Evolutionary conservation across 2,888 invertebrate species (phyloP).

Genomic region (Cheilosia vulpina): DNA sequence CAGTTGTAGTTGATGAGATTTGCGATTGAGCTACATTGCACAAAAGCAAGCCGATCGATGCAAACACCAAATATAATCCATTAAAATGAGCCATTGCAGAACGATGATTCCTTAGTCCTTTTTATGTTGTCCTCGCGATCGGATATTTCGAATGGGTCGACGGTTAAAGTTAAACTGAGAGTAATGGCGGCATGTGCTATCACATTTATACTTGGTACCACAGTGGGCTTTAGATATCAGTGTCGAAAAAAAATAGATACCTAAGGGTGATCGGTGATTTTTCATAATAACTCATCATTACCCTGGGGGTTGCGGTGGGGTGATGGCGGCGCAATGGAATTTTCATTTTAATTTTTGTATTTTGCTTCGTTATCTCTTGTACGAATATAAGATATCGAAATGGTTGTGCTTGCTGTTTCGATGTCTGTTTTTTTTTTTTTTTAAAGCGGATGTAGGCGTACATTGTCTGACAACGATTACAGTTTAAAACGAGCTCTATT

Average conservation of each 20-base stretch:
- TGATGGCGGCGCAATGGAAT: not conserved
- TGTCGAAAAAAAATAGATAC: slow-evolving; percentile 25
- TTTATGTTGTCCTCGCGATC: not conserved
- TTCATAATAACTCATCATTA: slow-evolving; percentile 49
- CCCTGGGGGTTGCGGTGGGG: slow-evolving; percentile 1
- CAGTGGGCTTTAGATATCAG: slow-evolving; percentile 31
- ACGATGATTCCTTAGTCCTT: slow-evolving; percentile 1
- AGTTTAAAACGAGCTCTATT: not conserved
- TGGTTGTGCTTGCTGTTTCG: not conserved
- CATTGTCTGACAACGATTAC: too few species aligned
- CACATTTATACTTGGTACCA: slow-evolving; percentile 41
- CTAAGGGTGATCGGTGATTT: slow-evolving; percentile 46
- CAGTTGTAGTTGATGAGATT: not conserved
- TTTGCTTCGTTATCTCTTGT: slow-evolving; percentile 34
- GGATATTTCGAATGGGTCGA: slow-evolving; percentile 47
- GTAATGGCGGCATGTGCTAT: slow-evolving; percentile 21
- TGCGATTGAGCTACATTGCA: slow-evolving; percentile 22
- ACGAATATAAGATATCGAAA: not conserved
- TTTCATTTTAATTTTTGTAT: slow-evolving; percentile 10
- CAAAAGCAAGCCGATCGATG: slow-evolving; percentile 1
- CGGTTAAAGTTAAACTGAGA: slow-evolving; percentile 40
- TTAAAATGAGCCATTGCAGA: slow-evolving; percentile 23
- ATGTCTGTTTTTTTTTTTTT: slow-evolving; percentile 2
- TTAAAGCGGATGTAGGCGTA: not conserved
- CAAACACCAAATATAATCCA: slow-evolving; percentile 39